Conservation (phyloP, 2,888 invertebrate genomes). For the Latrodectus elegans region DNA sequence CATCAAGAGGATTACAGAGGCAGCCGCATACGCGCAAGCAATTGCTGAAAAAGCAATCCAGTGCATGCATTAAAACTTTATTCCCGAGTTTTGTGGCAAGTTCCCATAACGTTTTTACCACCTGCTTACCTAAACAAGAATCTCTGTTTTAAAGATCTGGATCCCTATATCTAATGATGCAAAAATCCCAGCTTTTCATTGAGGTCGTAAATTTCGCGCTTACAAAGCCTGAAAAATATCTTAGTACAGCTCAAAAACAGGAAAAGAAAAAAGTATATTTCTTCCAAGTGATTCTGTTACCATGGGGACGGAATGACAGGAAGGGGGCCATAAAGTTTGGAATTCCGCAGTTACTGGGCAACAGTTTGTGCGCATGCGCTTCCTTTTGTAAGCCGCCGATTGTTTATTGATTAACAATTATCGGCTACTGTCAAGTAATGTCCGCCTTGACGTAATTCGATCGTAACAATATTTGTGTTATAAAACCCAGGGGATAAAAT, state of each 20-base stretch:
- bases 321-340: conserved; percentile 45
- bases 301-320: conserved; percentile 56
- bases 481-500: too few species aligned
- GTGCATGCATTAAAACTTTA: too few species aligned
- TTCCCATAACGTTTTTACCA: too few species aligned
- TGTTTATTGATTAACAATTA: conserved; percentile 57
- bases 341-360: conserved; percentile 58
- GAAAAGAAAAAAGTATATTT: conserved; percentile 48
- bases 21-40: too few species aligned
- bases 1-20: too few species aligned
- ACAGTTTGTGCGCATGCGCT: conserved; percentile 38
- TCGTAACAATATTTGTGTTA: conserved; percentile 1
- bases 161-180: conserved; percentile 15
- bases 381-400: conserved; percentile 37
- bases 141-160: too few species aligned
- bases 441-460: conserved; percentile 18
- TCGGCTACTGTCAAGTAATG: conserved; percentile 32
- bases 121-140: too few species aligned
- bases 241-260: conserved; percentile 20
- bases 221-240: conserved; percentile 47
- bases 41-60: too few species aligned
- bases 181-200: conserved; percentile 24
- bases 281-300: conserved; percentile 54
- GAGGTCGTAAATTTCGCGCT: conserved; percentile 35
- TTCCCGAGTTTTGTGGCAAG: too few species aligned